Conservation (phyloP, 2,888 invertebrate species). For the Octonoba sinensis region DNA sequence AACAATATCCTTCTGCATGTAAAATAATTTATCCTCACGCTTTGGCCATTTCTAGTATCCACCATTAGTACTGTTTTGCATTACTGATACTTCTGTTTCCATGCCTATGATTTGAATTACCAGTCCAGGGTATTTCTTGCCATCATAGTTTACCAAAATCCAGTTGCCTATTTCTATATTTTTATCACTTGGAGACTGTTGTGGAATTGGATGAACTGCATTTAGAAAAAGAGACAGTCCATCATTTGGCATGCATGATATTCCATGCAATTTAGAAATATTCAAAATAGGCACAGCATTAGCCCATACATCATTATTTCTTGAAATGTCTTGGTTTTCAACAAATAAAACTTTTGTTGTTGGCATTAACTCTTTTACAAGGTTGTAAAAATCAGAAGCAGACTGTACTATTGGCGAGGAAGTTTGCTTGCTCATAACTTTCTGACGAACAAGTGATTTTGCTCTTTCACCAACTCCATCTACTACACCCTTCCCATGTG, state of each 20-base stretch:
- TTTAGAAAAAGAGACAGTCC: not conserved
- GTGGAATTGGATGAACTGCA: not conserved
- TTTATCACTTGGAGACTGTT: not conserved
- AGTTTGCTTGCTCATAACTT: not conserved
- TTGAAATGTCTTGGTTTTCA: not conserved
- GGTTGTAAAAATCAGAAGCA: constrained; percentile 1
- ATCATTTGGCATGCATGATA: not conserved
- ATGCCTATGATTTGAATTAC: not conserved
- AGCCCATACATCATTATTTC: not conserved
- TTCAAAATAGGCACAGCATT: not conserved
- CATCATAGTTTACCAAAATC: not conserved
- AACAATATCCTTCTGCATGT: not conserved
- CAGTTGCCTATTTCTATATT: not conserved
- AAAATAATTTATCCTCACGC: not conserved
- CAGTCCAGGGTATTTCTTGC: not conserved
- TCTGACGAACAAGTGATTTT: not conserved
- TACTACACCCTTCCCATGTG: not conserved
- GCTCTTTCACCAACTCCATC: not conserved
- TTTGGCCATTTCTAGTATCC: not conserved
- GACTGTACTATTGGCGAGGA: not conserved
- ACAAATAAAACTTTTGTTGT: not conserved
- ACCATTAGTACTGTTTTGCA: not conserved
- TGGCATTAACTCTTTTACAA: not conserved
- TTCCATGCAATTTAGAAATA: not conserved
- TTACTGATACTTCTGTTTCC: not conserved